Evolutionary conservation across 1,140 invertebrate species (phyloP), one percentile per base, ranked within the genome.

Genomic region (Drosophila lacertosa): DNA sequence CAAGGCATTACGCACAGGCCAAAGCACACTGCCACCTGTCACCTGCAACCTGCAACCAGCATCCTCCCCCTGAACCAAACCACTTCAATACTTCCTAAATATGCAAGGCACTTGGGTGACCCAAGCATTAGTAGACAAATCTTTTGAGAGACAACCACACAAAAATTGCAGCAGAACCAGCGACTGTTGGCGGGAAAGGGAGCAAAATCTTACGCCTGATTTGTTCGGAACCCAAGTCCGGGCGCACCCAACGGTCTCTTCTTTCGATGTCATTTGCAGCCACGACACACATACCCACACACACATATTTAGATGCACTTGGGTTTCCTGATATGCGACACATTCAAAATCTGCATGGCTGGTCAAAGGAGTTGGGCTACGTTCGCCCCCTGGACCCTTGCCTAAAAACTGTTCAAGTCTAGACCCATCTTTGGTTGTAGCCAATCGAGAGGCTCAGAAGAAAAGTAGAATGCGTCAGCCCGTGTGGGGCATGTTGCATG

Each of bases 151-250:
- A n/a, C 32, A 68, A 39, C 50, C n/a, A 32, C 22, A 45, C 24
- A 68, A 60, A 77, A 74, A 69, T 26, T 66, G 55, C 53, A 58
- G 32, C 13, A 16, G 6, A 26, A 50, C 35, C 50, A 51, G 64
- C 16, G 64, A 59, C 44, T 45, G 50, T 32, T 6, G 15, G 4
- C 5, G 45, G 24, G n/a, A 22, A 5, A 15, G 35, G 16, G 32
- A 18, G 15, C 48, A 48, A 77, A 71, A 59, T 74, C 81, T 88
- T 88, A 74, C 83, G 82, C 82, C 82, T 88, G 82, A 86, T 77
- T 86, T 84, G 73, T 63, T 39, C 55, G 58, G 44, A 65, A 18
- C 35, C 62, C 48, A 73, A 16, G 42, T 45, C 9, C 53, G 67
- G 58, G 73, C n/a, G n/a, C 24, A 48, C 15, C 3, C 2, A 47